Evolutionary conservation across 35 echinoderm and acorn worm genomes (phyloP).

Genomic region (Holothuria glaberrima): DNA sequence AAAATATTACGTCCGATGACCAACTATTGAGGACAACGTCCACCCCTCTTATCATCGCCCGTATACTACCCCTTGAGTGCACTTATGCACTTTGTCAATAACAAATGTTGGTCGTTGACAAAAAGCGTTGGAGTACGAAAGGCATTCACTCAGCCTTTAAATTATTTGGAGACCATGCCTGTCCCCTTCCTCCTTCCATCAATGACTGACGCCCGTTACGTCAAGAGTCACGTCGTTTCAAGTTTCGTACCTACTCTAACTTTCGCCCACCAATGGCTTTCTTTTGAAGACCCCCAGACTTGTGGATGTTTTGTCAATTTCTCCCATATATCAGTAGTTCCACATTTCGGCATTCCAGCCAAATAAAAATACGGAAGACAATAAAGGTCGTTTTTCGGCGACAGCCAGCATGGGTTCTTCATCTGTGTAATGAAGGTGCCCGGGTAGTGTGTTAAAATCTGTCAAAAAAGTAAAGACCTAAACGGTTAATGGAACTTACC

Average conservation of each 20-base stretch:
- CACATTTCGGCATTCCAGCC: slow-evolving; percentile 42
- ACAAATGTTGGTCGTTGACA: too few relatives aligned
- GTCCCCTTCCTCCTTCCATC: background rate
- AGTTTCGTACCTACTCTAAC: slow-evolving; percentile 26
- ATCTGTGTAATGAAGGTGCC: background rate
- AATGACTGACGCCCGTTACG: background rate
- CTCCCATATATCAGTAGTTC: slow-evolving; percentile 32
- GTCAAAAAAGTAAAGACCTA: background rate
- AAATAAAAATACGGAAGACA: slow-evolving; percentile 51
- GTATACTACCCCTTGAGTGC: too few relatives aligned
- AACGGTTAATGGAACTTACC: too few relatives aligned
- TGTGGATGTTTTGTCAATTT: slow-evolving; percentile 31
- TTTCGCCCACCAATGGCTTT: slow-evolving; percentile 42
- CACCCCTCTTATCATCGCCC: too few relatives aligned
- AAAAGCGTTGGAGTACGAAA: too few relatives aligned
- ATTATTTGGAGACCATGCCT: too few relatives aligned
- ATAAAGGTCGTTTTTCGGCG: background rate
- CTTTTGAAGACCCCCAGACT: slow-evolving; percentile 3
- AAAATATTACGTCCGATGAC: too few relatives aligned
- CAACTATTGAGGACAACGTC: too few relatives aligned
- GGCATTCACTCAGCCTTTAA: too few relatives aligned
- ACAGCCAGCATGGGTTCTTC: slow-evolving; percentile 49
- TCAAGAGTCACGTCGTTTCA: background rate
- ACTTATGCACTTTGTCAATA: too few relatives aligned
- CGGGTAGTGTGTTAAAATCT: slow-evolving; percentile 26